phyloP scores from a whole-genome alignment of 1,140 invertebrate genomes.

The Heliconius congener region DNA sequence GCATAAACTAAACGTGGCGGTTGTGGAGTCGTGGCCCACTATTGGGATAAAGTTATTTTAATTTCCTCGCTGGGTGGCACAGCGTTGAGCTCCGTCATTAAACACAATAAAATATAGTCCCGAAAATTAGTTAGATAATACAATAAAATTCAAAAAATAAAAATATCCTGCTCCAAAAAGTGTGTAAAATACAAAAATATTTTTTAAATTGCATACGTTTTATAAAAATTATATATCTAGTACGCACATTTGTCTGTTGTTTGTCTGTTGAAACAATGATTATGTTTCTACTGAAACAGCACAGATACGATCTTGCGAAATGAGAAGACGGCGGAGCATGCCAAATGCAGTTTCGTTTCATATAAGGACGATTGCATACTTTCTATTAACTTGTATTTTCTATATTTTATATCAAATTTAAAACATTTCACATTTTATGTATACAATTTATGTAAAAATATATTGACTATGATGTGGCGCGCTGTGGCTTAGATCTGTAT shows the following conservation, averaged over 20 bases:
- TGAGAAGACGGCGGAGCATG: slow-evolving; percentile 48
- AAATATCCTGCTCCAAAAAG: too few species aligned
- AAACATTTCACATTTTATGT: too few species aligned
- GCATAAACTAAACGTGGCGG: too few species aligned
- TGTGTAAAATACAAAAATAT: not conserved
- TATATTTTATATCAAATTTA: not conserved
- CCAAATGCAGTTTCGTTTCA: slow-evolving; percentile 48
- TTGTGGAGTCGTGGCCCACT: too few species aligned
- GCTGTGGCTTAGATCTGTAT: too few species aligned
- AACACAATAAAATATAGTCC: too few species aligned
- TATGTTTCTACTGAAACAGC: slow-evolving; percentile 46
- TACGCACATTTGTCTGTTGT: slow-evolving; percentile 11
- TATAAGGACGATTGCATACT: slow-evolving; percentile 34
- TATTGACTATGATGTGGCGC: too few species aligned
- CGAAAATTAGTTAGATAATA: not conserved
- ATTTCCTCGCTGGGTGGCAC: too few species aligned
- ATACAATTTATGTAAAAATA: too few species aligned
- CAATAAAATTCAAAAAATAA: too few species aligned
- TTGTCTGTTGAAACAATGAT: slow-evolving; percentile 39
- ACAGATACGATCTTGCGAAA: slow-evolving; percentile 48
- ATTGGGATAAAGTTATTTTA: too few species aligned
- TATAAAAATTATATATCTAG: not conserved
- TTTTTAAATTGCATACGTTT: not conserved
- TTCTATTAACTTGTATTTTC: slow-evolving; percentile 1
- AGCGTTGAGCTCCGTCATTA: too few species aligned